Conservation (phyloP, 2,113 vertebrate species). For the Bufo bufo region DNA sequence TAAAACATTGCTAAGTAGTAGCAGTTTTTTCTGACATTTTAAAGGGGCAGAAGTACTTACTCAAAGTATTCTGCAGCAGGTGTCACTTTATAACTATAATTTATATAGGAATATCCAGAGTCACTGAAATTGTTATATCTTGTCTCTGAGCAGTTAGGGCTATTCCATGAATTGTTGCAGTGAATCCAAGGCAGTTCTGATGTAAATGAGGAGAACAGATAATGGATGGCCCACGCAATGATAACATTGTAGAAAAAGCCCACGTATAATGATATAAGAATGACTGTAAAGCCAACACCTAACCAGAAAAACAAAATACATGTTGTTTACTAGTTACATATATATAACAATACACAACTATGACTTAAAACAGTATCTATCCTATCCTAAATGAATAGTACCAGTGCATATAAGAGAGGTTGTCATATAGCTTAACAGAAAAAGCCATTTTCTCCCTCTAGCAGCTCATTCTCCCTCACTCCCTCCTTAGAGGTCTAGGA, state of each 20-base stretch:
- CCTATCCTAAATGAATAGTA: no score
- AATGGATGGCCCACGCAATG: conserved; percentile 84
- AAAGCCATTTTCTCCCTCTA: no score
- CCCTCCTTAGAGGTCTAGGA: no score
- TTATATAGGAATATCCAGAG: conserved; percentile 3
- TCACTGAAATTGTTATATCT: conserved; percentile 64
- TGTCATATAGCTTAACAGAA: no score
- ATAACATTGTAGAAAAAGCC: conserved; percentile 87
- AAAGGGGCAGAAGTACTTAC: conserved; percentile 64
- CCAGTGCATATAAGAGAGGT: no score
- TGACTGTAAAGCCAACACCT: conserved; percentile 85
- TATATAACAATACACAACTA: neutral
- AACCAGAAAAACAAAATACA: conserved; percentile 22
- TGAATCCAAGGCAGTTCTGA: conserved; percentile 85
- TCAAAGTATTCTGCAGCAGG: conserved; percentile 90
- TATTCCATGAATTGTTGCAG: conserved; percentile 91
- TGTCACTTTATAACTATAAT: conserved; percentile 75
- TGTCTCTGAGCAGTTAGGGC: conserved; percentile 78
- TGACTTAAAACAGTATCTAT: neutral
- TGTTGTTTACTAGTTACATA: neutral
- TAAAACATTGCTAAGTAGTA: neutral
- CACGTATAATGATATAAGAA: conserved; percentile 83
- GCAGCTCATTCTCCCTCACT: no score
- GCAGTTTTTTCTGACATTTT: neutral
- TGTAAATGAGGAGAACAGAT: conserved; percentile 77